A percentile compares a stretch with the other conserved stretches of the same genome.
phyloP scores from a whole-genome alignment of 2,888 invertebrate genomes.

The Zele albiditarsus region DNA sequence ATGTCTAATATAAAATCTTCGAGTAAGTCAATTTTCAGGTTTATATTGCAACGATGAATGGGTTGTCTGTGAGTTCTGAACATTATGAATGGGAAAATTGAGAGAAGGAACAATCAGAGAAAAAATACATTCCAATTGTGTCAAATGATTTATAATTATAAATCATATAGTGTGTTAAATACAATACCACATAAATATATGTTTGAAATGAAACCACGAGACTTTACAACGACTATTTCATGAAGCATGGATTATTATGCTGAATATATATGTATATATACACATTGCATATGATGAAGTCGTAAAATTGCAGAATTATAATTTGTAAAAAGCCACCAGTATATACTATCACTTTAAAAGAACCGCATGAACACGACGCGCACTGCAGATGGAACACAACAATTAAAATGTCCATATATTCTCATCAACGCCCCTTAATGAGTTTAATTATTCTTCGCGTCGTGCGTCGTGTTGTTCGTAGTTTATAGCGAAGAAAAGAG shows the following conservation, averaged over 20 bases:
- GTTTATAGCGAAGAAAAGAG: neutral
- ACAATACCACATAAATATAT: neutral
- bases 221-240: constrained; percentile 11
- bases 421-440: constrained; percentile 43
- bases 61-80: too few species aligned
- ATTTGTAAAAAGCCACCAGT: constrained; percentile 9
- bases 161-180: constrained; percentile 28
- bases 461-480: constrained; percentile 8
- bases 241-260: neutral
- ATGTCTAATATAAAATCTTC: too few species aligned
- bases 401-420: constrained; percentile 31
- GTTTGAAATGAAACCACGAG: constrained; percentile 6
- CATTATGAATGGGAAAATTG: too few species aligned
- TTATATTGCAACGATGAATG: too few species aligned
- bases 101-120: too few species aligned
- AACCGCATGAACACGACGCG: constrained; percentile 31
- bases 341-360: neutral
- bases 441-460: constrained; percentile 47
- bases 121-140: constrained; percentile 2
- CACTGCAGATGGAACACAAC: neutral
- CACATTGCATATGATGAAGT: constrained; percentile 4
- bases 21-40: too few species aligned
- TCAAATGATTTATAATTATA: constrained; percentile 8
- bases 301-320: constrained; percentile 19
- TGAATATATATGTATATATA: neutral